Conservation (phyloP, 1,140 invertebrate genomes). For the Musca vetustissima region DNA sequence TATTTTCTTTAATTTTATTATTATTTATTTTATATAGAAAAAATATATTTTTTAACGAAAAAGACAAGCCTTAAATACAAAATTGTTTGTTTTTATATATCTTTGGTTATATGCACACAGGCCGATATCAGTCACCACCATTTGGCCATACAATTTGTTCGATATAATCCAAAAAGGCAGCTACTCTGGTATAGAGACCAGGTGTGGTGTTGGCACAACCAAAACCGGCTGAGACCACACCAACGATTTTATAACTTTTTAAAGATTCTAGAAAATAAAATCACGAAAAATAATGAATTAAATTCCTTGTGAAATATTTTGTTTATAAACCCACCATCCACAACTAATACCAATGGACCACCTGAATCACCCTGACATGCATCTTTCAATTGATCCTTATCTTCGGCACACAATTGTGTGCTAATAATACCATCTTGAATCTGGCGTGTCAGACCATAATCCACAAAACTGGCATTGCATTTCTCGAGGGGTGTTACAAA, state of each 20-base stretch:
- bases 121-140: neutral
- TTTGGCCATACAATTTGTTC: slow-evolving; percentile 64
- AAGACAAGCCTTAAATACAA: too few species aligned
- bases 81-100: neutral
- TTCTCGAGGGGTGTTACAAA: slow-evolving; percentile 31
- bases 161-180: slow-evolving; percentile 66
- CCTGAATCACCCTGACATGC: slow-evolving; percentile 70
- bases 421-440: slow-evolving; percentile 34
- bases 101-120: neutral
- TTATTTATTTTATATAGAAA: too few species aligned
- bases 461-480: slow-evolving; percentile 35
- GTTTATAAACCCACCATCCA: slow-evolving; percentile 42
- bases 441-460: neutral
- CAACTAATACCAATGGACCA: slow-evolving; percentile 62
- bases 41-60: neutral
- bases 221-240: slow-evolving; percentile 68
- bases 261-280: slow-evolving; percentile 22
- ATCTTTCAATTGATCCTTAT: slow-evolving; percentile 58
- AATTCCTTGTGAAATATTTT: slow-evolving; percentile 60
- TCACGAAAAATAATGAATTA: slow-evolving; percentile 57
- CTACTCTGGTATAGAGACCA: slow-evolving; percentile 68
- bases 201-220: slow-evolving; percentile 63
- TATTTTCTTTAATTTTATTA: too few species aligned
- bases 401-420: slow-evolving; percentile 61
- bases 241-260: slow-evolving; percentile 49